Conservation (phyloP, 2,797 vertebrate genomes). For the Pelobates cultripes region DNA sequence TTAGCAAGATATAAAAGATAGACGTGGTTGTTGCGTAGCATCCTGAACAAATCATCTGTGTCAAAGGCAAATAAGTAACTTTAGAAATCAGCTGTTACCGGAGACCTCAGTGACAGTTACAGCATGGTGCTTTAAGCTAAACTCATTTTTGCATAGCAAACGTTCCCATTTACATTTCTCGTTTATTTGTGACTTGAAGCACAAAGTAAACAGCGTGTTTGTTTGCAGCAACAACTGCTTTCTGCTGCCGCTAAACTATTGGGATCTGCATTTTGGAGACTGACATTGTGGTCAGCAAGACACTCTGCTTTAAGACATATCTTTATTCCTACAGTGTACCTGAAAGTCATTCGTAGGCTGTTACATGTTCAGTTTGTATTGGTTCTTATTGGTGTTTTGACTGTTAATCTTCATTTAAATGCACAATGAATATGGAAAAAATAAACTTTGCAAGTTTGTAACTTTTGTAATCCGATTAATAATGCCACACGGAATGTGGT, state of each 20-base stretch:
- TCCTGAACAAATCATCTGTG: slow-evolving; percentile 29
- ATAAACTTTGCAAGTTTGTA: no score
- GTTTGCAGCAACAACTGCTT: not conserved
- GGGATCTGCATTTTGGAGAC: slow-evolving; percentile 20
- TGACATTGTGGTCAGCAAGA: no score
- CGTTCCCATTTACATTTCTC: not conserved
- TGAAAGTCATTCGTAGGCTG: no score
- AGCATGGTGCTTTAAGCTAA: not conserved
- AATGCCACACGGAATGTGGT: no score
- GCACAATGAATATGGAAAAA: no score
- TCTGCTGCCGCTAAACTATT: slow-evolving; percentile 18
- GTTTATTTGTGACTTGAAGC: not conserved
- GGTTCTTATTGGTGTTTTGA: no score
- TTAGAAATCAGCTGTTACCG: slow-evolving; percentile 5
- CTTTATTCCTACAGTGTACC: no score
- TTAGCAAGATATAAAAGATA: slow-evolving; percentile 42
- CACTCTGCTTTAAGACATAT: no score
- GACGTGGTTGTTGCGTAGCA: slow-evolving; percentile 8
- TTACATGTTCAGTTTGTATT: no score
- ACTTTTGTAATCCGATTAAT: no score
- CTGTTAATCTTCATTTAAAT: no score
- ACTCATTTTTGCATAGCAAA: slow-evolving; percentile 28
- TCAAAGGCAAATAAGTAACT: slow-evolving; percentile 11
- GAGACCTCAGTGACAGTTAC: slow-evolving; percentile 16
- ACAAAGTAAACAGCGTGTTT: not conserved